Base-by-base conservation (phyloP, 2,797 vertebrate species). In the Sebastolobus altivelis region DNA sequence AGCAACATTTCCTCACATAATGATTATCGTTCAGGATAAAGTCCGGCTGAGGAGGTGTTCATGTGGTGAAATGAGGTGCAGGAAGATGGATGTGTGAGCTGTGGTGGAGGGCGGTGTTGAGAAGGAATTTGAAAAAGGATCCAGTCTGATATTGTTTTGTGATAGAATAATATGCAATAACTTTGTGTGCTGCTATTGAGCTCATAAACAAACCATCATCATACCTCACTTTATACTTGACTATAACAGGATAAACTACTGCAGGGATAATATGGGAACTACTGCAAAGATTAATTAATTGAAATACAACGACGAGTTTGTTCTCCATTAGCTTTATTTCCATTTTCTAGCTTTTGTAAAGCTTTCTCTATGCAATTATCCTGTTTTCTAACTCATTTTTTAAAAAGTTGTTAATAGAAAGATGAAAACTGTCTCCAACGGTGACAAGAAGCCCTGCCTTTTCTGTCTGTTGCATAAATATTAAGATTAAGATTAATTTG, bases 11-110 rank as follows among this genome's bases (percentile, higher is more conserved):
- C 87, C 88, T 87, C 84, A 62, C 76, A 77, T 81, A 79, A 79
- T 78, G 86, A 91, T 93, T 90, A 87, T 93, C 83, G 91, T 49
- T 85, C 62, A 74, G 80, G 87, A 92, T 89, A 79, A 80, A 74
- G 65, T 82, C 72, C 11, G 74, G 81, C 71, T 70, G 49, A 86
- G 81, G 87, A 90, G 76, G 80, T 73, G 67, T 68, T 87, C 61
- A 46, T 82, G 79, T 71, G 74, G 38, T 54, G 74, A 92, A 87
- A 88, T 83, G 70, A 91, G 70, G 52, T 76, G 61, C 62, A 35
- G 63, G 40, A 69, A 79, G 82, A 92, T 69, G 77, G 75, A 91
- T 80, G 79, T 71, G 66, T 56, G 81, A 82, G 73, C 65, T 59
- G 75, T 4, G 59, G 54, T 65, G 1, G 12, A 54, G 35, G 65